phyloP scores from a whole-genome alignment of 2,113 vertebrate genomes.

The Protobothrops mucrosquamatus region DNA sequence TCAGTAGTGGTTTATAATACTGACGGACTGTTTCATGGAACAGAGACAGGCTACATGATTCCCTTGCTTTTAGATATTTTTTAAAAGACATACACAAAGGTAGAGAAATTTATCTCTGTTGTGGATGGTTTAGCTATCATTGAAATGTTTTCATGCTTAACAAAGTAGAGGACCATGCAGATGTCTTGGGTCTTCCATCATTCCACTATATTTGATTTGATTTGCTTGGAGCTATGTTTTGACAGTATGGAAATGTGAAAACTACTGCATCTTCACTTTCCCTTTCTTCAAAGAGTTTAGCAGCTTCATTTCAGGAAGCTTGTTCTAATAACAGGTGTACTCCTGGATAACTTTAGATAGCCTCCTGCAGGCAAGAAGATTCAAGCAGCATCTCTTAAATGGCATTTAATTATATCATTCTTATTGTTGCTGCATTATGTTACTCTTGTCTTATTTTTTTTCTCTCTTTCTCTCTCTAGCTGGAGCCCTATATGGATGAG shows the following conservation, averaged over 20 bases:
- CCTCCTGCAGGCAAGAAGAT: background rate
- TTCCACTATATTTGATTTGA: background rate
- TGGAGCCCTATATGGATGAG: conserved; percentile 95
- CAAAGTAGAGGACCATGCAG: background rate
- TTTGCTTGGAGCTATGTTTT: background rate
- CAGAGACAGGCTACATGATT: background rate
- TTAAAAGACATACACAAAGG: background rate
- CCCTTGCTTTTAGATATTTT: background rate
- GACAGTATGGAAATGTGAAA: background rate
- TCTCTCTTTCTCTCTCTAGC: conserved; percentile 59
- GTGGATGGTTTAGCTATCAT: background rate
- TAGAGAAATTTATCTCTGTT: background rate
- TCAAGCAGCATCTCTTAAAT: background rate
- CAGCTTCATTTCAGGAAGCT: background rate
- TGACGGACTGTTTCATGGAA: background rate
- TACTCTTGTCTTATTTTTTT: background rate
- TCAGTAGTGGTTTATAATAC: background rate
- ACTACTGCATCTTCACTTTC: background rate
- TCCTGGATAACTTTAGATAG: background rate
- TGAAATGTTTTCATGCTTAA: background rate
- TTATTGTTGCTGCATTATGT: background rate
- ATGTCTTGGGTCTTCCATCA: background rate
- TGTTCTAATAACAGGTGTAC: background rate
- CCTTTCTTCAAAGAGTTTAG: background rate
- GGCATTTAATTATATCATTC: background rate